Evolutionary conservation across 2,113 vertebrate genomes (phyloP).

Genomic region (Archilochus colubris): DNA sequence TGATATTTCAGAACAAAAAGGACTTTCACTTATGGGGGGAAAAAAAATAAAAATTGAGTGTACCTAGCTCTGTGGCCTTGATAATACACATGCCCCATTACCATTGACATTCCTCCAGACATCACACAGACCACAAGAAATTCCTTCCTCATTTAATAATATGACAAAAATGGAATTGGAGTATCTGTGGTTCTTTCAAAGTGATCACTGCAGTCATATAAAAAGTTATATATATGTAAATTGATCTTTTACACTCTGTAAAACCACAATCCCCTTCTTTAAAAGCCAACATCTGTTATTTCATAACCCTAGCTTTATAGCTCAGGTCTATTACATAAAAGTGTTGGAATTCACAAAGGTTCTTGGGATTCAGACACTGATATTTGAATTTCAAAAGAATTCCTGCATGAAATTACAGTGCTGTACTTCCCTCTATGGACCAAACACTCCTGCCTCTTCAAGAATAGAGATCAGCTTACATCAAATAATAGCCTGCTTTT

Average conservation of each 20-base stretch:
- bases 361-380: background rate
- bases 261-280: background rate
- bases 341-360: background rate
- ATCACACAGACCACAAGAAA: background rate
- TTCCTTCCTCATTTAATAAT: background rate
- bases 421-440: background rate
- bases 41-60: background rate
- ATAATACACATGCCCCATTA: background rate
- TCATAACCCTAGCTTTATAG: background rate
- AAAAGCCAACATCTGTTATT: background rate
- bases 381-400: constrained; percentile 51
- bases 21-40: background rate
- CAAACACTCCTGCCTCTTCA: background rate
- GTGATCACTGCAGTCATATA: background rate
- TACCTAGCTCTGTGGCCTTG: background rate
- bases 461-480: background rate
- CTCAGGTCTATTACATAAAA: background rate
- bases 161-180: background rate
- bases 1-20: background rate
- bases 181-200: background rate
- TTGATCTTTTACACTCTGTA: background rate
- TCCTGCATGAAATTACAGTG: background rate
- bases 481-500: background rate
- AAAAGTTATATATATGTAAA: background rate
- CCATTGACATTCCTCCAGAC: background rate